Percentiles rank a stretch among this genome's conserved stretches.
These are phyloP conservation scores for Himalopsyche phryganea DNA, from an alignment of 1,140 invertebrate species.

Conservation along the genomic window DNA sequence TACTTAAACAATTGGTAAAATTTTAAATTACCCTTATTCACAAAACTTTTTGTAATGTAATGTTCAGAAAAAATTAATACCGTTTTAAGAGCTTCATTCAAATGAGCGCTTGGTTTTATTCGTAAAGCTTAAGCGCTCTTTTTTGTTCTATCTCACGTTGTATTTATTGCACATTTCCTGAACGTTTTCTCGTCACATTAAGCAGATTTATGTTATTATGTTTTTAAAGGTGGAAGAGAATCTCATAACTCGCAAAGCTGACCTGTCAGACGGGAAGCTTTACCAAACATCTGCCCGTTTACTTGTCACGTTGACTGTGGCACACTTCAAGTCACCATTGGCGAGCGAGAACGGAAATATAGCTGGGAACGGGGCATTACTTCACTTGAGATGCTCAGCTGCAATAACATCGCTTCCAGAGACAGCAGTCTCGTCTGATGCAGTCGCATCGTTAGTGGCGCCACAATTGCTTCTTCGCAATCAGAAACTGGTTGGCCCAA, in stretches of 20 bases:
- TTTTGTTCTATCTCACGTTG: too few relatives aligned
- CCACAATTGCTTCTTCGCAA: conserved; percentile 8
- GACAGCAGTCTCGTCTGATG: not conserved
- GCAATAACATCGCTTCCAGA: conserved; percentile 2
- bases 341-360: not conserved
- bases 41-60: too few relatives aligned
- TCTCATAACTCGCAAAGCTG: conserved; percentile 2
- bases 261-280: conserved; percentile 1
- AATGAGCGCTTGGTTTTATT: too few relatives aligned
- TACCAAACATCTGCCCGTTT: conserved; percentile 15
- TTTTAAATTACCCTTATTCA: too few relatives aligned
- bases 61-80: too few relatives aligned
- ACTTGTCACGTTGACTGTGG: conserved; percentile 1
- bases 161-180: too few relatives aligned
- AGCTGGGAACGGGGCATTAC: too few relatives aligned
- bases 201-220: too few relatives aligned
- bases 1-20: too few relatives aligned
- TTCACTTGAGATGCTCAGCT: not conserved
- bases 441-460: conserved; percentile 1
- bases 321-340: conserved; percentile 5
- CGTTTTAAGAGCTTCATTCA: too few relatives aligned
- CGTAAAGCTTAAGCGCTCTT: too few relatives aligned
- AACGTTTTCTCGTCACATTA: too few relatives aligned
- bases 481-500: conserved; percentile 21
- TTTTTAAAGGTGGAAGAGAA: conserved; percentile 20